Conservation (phyloP, 2,888 invertebrate species). For the Oasisia sp. region DNA sequence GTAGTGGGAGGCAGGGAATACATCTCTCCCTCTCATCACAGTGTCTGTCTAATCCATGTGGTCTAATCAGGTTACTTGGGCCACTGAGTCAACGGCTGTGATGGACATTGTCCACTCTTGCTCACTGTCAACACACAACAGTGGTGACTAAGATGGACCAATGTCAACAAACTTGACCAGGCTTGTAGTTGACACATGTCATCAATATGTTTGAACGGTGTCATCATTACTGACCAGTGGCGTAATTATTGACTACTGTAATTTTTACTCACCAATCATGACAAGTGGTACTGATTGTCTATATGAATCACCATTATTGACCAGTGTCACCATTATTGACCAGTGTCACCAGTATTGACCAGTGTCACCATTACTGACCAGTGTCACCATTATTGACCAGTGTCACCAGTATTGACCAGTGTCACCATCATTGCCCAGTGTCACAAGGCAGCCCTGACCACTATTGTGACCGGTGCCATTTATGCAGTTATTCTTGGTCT, state of each 20-base stretch:
- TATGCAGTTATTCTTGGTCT: neutral
- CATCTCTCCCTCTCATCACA: neutral
- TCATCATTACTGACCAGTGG: neutral
- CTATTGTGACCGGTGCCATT: neutral
- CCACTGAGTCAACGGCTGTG: neutral
- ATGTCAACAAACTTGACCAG: slow-evolving; percentile 12
- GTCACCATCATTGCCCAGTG: neutral
- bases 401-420: neutral
- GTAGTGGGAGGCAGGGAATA: neutral
- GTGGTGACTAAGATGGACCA: neutral
- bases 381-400: neutral
- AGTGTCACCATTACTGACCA: neutral
- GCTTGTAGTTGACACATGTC: neutral
- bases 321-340: neutral
- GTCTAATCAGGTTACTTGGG: neutral
- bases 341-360: neutral
- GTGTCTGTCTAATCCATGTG: neutral
- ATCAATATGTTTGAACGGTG: neutral
- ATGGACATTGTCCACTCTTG: neutral
- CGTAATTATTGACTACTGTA: neutral
- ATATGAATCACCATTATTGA: neutral
- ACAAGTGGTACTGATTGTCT: neutral
- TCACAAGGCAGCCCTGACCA: neutral
- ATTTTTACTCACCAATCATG: neutral
- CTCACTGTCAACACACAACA: neutral